Conservation (phyloP, 2,888 invertebrate genomes). For the Drosophila setosimentum region DNA sequence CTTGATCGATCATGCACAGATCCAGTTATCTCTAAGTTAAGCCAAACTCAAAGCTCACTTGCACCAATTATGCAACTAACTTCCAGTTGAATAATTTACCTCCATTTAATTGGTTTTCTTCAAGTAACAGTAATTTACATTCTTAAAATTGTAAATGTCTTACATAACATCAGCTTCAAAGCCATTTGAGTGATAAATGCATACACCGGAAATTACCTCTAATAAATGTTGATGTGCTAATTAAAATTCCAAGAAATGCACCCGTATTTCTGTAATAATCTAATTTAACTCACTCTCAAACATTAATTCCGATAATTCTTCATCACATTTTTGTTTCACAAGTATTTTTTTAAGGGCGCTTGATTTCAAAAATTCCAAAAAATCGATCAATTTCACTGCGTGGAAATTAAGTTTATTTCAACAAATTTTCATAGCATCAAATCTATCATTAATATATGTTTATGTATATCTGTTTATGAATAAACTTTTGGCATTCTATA, state of each 20-base stretch:
- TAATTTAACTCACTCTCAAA: not conserved
- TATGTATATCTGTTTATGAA: not conserved
- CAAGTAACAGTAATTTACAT: not conserved
- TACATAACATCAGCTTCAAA: not conserved
- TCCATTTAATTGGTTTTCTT: not conserved
- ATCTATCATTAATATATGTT: slow-evolving; percentile 22
- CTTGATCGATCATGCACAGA: too few relatives aligned
- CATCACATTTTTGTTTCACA: not conserved
- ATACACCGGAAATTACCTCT: not conserved
- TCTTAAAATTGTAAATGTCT: too few relatives aligned
- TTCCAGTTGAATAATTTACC: not conserved
- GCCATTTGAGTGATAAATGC: not conserved
- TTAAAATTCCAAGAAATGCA: not conserved
- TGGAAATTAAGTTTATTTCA: slow-evolving; percentile 19
- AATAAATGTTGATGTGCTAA: not conserved
- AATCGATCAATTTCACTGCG: slow-evolving; percentile 9
- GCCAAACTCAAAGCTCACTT: not conserved
- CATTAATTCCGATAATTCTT: slow-evolving; percentile 6
- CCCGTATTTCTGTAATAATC: not conserved
- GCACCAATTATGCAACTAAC: not conserved
- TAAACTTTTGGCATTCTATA: slow-evolving; percentile 26
- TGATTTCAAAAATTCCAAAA: not conserved
- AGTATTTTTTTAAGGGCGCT: not conserved
- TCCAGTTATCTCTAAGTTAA: not conserved
- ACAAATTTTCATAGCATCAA: slow-evolving; percentile 10